Evolutionary conservation across 2,888 invertebrate species (phyloP), one percentile per base, ranked within the genome.

Genomic region (Tribolium freemani): DNA sequence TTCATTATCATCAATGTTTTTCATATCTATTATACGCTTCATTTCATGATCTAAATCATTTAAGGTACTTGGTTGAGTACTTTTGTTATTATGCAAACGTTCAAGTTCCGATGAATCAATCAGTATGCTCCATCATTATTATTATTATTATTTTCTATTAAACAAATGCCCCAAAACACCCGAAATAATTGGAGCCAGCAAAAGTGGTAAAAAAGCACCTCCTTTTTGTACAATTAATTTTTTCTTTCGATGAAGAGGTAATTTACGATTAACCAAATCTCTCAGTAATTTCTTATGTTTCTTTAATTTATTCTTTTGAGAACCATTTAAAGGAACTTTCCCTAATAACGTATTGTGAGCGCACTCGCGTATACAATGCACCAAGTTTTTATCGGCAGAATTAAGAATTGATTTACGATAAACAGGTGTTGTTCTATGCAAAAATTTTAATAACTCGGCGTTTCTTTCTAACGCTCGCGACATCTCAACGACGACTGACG

Each of bases 41-140:
- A 81, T 78, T 4, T 83, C 71, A 1, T 75, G 71, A 8, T 63
- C 68, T 10, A 58, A 26, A 1, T 10, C 13, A 11, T 60, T 44
- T n/a, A 68, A 8, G 45, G 13, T 11, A n/a, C n/a, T 13, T 45
- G 13, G 45, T 45, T 20, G 20, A 38, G 9, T 38, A 6, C 10
- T 38, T 5, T 26, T 26, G 9, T 1, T 4, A 13, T 5, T 66
- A 6, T 66, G 56, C 1, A 31, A 3, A 6, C 31, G 8, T 11
- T 56, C 56, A 1, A 56, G 30, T 1, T 30, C 31, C 2, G n/a
- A 4, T 11, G 66, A 66, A 3, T 69, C 69, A 20, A 73, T 58
- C 31, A 73, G 21, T 6, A 50, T 71, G 73, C 6, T 67, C 61
- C 70, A 73, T 70, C 10, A 45, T 45, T 16, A 16, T 16, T 16